Conservation (phyloP, 2,113 vertebrate species). For the Gymnogyps californianus region DNA sequence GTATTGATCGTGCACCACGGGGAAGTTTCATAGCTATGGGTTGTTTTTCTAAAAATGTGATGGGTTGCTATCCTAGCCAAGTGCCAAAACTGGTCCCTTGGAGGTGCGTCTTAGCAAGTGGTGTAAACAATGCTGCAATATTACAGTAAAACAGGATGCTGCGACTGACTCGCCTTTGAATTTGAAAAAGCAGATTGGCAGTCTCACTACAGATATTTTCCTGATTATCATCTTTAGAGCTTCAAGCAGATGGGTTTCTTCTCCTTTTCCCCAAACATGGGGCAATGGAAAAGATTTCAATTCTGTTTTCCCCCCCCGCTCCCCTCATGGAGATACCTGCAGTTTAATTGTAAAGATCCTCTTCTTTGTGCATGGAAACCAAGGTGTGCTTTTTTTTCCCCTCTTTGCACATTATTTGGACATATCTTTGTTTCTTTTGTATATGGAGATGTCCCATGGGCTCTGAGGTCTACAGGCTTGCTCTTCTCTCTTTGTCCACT, state of each 20-base stretch:
- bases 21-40: neutral
- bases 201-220: neutral
- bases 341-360: neutral
- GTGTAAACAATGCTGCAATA: neutral
- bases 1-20: neutral
- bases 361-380: neutral
- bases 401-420: neutral
- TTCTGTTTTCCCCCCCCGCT: no score
- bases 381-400: neutral
- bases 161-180: neutral
- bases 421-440: neutral
- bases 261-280: neutral
- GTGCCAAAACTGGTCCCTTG: neutral
- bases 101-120: neutral
- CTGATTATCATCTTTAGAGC: neutral
- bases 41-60: neutral
- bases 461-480: neutral
- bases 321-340: neutral
- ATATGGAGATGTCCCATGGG: neutral
- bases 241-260: neutral
- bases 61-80: neutral
- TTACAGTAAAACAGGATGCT: neutral
- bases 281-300: neutral
- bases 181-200: neutral
- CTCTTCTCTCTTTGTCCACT: neutral